Evolutionary conservation across 1,140 invertebrate genomes (phyloP).

Genomic region (Samia ricini): DNA sequence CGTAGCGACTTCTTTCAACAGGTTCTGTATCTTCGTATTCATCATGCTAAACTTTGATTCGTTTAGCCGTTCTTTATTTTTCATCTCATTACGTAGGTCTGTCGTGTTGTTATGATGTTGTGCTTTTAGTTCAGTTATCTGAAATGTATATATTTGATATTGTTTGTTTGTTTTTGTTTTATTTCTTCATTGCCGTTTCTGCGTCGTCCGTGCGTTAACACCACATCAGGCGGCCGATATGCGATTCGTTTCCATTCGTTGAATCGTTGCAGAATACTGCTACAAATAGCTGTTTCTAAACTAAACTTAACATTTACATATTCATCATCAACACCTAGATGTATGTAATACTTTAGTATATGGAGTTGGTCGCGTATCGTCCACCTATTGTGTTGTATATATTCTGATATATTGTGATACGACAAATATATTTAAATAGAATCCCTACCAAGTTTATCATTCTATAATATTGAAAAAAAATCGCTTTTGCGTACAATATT

Average conservation of each 20-base stretch:
- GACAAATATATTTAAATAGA: background rate
- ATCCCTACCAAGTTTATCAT: background rate
- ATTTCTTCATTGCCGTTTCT: constrained; percentile 5
- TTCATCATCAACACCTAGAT: background rate
- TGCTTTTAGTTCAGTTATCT: constrained; percentile 96
- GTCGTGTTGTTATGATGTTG: constrained; percentile 92
- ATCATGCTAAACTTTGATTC: constrained; percentile 88
- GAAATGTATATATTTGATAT: too few species aligned
- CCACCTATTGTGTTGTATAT: constrained; percentile 7
- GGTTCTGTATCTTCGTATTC: constrained; percentile 86
- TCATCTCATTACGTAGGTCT: constrained; percentile 91
- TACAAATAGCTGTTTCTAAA: background rate
- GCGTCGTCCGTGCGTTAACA: background rate
- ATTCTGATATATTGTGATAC: background rate
- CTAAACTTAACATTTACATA: background rate
- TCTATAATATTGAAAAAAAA: too few species aligned
- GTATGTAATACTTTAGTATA: background rate
- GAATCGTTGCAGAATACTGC: background rate
- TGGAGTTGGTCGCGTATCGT: constrained; percentile 9
- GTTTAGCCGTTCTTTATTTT: constrained; percentile 87
- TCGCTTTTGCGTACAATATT: too few species aligned
- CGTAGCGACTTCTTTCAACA: constrained; percentile 91
- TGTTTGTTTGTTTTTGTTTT: constrained; percentile 10
- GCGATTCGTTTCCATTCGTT: constrained; percentile 8
- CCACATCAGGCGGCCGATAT: constrained; percentile 8